Evolutionary conservation across 2,113 vertebrate genomes (phyloP).

Genomic region (Dascyllus trimaculatus): DNA sequence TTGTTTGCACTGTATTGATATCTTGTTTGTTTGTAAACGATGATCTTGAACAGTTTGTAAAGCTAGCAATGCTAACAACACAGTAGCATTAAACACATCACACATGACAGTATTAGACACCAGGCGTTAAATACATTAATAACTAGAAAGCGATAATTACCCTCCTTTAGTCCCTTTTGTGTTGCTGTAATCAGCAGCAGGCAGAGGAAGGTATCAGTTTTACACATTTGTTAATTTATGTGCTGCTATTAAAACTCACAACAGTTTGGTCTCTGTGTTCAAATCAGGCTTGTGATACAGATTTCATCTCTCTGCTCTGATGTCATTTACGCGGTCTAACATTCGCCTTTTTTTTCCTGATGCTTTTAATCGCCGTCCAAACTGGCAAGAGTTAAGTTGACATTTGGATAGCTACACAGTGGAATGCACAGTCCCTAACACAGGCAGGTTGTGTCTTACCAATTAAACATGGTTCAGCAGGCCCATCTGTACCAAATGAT

Average conservation of each 20-base stretch:
- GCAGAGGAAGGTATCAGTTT: background rate
- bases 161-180: conserved; percentile 5
- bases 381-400: conserved; percentile 49
- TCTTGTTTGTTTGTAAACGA: background rate
- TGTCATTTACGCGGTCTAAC: background rate
- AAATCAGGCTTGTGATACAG: background rate
- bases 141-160: background rate
- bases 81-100: background rate
- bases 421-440: conserved; percentile 35
- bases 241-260: conserved; percentile 10
- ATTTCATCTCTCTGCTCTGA: conserved; percentile 1
- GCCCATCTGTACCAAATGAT: conserved; percentile 63
- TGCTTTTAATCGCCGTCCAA: conserved; percentile 22
- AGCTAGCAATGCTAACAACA: background rate
- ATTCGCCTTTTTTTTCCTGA: conserved; percentile 1
- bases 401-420: conserved; percentile 57
- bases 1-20: no score
- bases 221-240: conserved; percentile 6
- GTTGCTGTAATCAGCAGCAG: background rate
- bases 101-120: background rate
- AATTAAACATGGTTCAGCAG: conserved; percentile 62
- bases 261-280: conserved; percentile 1
- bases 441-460: conserved; percentile 57
- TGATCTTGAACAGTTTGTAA: background rate
- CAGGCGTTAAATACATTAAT: background rate